Base-by-base conservation (phyloP, 2,113 vertebrate species). In the Aegithalos caudatus region DNA sequence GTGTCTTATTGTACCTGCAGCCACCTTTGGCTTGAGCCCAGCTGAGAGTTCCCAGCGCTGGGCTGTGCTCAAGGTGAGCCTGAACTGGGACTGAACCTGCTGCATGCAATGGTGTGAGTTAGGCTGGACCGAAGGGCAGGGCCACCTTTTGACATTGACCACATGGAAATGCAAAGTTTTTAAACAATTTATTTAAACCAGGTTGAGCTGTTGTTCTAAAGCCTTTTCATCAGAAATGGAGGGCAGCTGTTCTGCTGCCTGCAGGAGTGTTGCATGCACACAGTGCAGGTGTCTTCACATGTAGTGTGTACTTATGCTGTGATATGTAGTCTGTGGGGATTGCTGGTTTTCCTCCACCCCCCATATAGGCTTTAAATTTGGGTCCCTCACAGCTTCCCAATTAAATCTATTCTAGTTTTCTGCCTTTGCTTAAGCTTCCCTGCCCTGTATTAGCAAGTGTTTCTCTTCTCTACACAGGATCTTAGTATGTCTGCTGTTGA, bases 1-100 rank as follows among this genome's bases (percentile, higher is more conserved):
- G 37, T 40, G n/a, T 64, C 48, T 90, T 33, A 6, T 22, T 53
- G 76, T 53, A 12, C 6, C 1, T 38, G 40, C 27, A 47, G 48
- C 47, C 67, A 28, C 91, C 54, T 72, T 61, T 80, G 91, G 37
- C 83, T 86, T 37, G 80, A 67, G 19, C 89, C 45, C 83, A 83
- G 71, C 50, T 25, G 13, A 33, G 21, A 4, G n/a, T 69, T 82
- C 1, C 3, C 51, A 64, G 82, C 21, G 0, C 33, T 65, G 40
- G 35, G 48, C 86, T 23, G 50, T 58, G 81, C 25, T 86, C 58
- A n/a, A 80, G 89, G 67, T 83, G 80, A 95, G 62, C 54, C 62
- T 11, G 11, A 24, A 31, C 10, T 11, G 15, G 53, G 24, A 47
- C 3, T 12, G 42, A 71, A 15, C 1, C 10, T 57, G 40, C 71